Base-by-base conservation (phyloP, 2,797 vertebrate species). In the Syngnathus rostellatus region DNA sequence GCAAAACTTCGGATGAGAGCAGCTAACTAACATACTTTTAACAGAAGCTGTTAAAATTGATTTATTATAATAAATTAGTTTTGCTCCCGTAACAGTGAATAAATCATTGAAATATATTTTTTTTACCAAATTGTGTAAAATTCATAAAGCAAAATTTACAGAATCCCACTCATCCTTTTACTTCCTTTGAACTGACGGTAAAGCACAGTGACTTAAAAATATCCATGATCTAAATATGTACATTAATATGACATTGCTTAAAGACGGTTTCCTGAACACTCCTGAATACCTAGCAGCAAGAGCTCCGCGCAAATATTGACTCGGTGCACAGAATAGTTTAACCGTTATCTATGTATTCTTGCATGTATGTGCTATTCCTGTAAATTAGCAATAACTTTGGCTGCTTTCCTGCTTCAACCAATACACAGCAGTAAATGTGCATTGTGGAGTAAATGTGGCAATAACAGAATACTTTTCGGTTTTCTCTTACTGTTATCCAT, bases 301-400 rank as follows among this genome's bases (percentile, higher is more conserved):
- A 39, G 17, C 17, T 59, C 57, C 11, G 57, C 8, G 38, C 57
- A 59, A 59, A 59, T 59, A 59, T 59, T 59, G 37, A 59, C 37
- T 53, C 11, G 51, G 51, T 53, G n/a, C 21, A 1, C 19, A 23
- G n/a, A 53, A 21, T 53, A 53, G 50, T 21, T 53, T 21, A 53
- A 53, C 50, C 2, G 19, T 53, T 53, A 6, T 21, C 8, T 43
- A 2, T 31, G 31, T 31, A 31, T 31, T 31, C 31, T 31, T 31
- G 31, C 2, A 53, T 53, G 10, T 21, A 17, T 53, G n/a, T 53
- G 31, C 31, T 31, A 53, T 10, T 53, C 19, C 19, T 53, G 8
- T n/a, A 23, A 21, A 53, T 23, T 53, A 53, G 51, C 21, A 11
- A 21, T 10, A 53, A 0, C 2, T 53, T 53, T 23, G 3, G 8